Conservation (phyloP, 1,140 invertebrate genomes). For the Drosophila sp. region DNA sequence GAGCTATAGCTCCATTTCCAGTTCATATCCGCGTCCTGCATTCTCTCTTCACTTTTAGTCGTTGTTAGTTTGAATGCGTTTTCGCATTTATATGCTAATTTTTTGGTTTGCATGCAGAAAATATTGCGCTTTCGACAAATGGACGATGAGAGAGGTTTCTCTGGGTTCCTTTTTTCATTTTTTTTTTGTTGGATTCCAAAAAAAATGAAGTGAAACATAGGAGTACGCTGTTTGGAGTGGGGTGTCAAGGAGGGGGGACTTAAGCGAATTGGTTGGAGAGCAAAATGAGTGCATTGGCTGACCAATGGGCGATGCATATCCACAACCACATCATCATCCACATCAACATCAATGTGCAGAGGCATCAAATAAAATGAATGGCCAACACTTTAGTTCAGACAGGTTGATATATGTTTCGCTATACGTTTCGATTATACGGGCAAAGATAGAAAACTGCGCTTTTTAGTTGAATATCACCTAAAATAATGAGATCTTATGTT, state of each 20-base stretch:
- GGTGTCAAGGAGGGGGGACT: neutral
- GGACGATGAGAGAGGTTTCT: conserved; percentile 33
- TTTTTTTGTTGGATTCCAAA: neutral
- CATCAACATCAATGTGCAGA: conserved; percentile 4
- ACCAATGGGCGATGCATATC: conserved; percentile 18
- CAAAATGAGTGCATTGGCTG: conserved; percentile 36
- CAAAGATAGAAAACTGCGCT: neutral
- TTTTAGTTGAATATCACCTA: neutral
- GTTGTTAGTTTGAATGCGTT: conserved; percentile 80
- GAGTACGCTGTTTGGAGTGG: neutral
- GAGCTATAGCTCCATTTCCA: conserved; percentile 59
- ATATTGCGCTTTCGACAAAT: conserved; percentile 72
- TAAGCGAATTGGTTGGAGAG: conserved; percentile 22
- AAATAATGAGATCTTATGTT: conserved; percentile 5
- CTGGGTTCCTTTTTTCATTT: neutral
- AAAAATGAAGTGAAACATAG: conserved; percentile 3
- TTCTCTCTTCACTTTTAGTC: conserved; percentile 45
- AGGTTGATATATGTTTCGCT: conserved; percentile 2
- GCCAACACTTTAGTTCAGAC: conserved; percentile 24
- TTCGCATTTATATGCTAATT: conserved; percentile 82
- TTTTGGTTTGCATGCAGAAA: conserved; percentile 77
- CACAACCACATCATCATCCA: neutral
- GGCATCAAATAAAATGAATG: conserved; percentile 19
- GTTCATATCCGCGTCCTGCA: conserved; percentile 42
- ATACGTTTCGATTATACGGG: neutral